These are phyloP conservation scores for Tychaedon coryphoeus DNA, from an alignment of 2,113 vertebrate species.

Conservation along the genomic window DNA sequence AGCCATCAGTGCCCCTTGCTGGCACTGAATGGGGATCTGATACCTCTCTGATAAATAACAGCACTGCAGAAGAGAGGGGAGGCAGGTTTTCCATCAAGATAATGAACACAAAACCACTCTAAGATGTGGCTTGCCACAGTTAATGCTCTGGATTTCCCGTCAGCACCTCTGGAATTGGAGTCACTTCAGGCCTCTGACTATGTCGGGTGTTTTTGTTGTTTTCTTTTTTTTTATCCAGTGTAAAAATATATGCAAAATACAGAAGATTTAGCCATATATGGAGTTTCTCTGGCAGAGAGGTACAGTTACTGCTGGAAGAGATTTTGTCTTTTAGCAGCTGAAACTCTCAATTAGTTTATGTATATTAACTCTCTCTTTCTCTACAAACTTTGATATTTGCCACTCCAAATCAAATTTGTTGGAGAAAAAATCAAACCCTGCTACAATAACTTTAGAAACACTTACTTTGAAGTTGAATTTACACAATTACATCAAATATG, in stretches of 20 bases:
- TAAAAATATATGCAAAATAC: neutral
- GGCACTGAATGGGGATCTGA: neutral
- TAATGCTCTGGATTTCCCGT: neutral
- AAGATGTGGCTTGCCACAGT: slow-evolving; percentile 1
- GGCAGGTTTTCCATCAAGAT: neutral
- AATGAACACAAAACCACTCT: neutral
- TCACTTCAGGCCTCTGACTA: neutral
- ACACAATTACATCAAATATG: neutral
- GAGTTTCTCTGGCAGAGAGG: neutral
- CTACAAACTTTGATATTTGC: neutral
- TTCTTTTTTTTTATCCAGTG: neutral
- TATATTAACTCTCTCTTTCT: neutral
- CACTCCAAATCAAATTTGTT: neutral
- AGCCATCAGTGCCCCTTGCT: neutral
- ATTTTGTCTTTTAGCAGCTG: neutral
- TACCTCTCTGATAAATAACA: neutral
- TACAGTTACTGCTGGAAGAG: neutral
- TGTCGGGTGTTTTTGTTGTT: neutral
- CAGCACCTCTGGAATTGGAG: neutral
- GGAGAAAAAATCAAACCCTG: neutral
- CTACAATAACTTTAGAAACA: neutral
- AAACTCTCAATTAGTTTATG: neutral
- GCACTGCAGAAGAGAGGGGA: neutral
- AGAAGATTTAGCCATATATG: neutral
- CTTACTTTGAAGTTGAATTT: neutral